Conservation (phyloP, 2,888 invertebrate genomes). For the Ryuthela nishihirai region DNA sequence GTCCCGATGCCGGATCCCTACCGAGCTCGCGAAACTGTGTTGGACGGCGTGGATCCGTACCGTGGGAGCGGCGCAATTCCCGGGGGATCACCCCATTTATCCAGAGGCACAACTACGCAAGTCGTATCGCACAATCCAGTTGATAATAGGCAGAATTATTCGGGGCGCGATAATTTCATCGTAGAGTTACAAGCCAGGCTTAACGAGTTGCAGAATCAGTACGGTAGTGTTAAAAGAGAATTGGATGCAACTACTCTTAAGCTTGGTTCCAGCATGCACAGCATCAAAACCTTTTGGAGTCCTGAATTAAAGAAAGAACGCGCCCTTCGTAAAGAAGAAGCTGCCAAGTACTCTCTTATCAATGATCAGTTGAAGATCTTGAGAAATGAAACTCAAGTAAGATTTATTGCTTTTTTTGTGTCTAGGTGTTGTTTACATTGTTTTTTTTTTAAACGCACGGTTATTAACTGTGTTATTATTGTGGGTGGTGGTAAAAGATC, state of each 20-base stretch:
- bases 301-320: slow-evolving; percentile 98
- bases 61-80: slow-evolving; percentile 6
- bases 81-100: slow-evolving; percentile 24
- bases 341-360: slow-evolving; percentile 92
- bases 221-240: slow-evolving; percentile 86
- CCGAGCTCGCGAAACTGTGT: slow-evolving; percentile 32
- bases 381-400: slow-evolving; percentile 94
- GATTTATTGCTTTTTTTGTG: no score
- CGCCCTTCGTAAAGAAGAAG: slow-evolving; percentile 93
- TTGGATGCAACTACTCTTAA: slow-evolving; percentile 95
- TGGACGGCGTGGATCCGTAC: slow-evolving; percentile 23
- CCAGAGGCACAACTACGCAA: background rate
- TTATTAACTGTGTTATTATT: background rate
- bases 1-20: slow-evolving; percentile 38
- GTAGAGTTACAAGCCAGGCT: slow-evolving; percentile 91
- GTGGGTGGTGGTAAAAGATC: background rate
- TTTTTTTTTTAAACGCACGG: background rate
- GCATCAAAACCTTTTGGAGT: slow-evolving; percentile 99
- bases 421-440: background rate
- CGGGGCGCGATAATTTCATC: slow-evolving; percentile 61
- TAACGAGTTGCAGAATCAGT: slow-evolving; percentile 88
- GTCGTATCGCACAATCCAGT: background rate
- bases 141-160: background rate
- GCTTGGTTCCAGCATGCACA: slow-evolving; percentile 97
- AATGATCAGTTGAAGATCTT: slow-evolving; percentile 94